Percentiles rank a stretch among this genome's conserved stretches.
Conservation (phyloP, 2,113 vertebrate genomes). For the Mirza zaza region DNA sequence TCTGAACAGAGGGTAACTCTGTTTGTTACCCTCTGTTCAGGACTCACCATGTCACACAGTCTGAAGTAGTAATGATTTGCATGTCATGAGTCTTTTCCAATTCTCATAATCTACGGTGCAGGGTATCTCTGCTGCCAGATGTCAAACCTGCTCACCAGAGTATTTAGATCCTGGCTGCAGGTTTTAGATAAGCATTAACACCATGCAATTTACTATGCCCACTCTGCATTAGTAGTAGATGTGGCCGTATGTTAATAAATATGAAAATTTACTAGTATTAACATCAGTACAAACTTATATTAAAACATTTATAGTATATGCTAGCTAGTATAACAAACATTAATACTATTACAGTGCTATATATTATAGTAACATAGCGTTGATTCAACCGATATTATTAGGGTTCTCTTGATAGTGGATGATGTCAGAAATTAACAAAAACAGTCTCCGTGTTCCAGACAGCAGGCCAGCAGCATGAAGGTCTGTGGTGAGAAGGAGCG, state of each 20-base stretch:
- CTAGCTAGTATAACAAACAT: background rate
- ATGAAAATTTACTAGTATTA: background rate
- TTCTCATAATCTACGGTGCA: background rate
- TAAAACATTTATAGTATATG: background rate
- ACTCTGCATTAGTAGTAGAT: background rate
- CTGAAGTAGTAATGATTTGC: background rate
- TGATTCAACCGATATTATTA: background rate
- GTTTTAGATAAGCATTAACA: background rate
- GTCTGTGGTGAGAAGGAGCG: background rate
- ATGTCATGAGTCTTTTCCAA: background rate
- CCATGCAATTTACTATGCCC: rapidly evolving
- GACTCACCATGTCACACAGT: background rate
- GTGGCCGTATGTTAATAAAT: background rate
- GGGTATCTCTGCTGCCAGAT: background rate
- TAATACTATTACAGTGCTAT: background rate
- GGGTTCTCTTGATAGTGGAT: background rate
- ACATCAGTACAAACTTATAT: too few relatives aligned
- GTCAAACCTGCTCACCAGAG: background rate
- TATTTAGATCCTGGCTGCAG: background rate
- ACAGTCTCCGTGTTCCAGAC: background rate
- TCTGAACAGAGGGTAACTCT: background rate
- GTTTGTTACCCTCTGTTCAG: background rate
- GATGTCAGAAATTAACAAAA: background rate
- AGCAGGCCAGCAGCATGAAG: background rate
- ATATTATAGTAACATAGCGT: background rate